phyloP scores from a whole-genome alignment of 2,113 vertebrate genomes.

The Mormoops blainvillei region DNA sequence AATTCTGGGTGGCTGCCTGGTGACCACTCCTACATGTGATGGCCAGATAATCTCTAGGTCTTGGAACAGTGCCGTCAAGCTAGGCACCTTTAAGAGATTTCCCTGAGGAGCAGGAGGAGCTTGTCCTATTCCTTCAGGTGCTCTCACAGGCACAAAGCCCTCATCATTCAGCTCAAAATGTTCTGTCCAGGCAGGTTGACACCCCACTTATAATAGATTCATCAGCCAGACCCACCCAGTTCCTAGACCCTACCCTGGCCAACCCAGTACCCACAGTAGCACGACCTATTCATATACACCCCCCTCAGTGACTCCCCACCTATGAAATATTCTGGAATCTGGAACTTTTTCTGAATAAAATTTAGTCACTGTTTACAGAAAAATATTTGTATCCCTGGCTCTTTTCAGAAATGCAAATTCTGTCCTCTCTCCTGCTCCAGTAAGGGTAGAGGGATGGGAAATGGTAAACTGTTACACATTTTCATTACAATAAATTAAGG shows the following conservation, averaged over 20 bases:
- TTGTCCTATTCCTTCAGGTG: conserved; percentile 34
- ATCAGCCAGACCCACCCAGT: neutral
- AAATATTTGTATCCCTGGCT: neutral
- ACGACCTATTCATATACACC: neutral
- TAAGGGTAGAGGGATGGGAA: neutral
- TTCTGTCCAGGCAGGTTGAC: neutral
- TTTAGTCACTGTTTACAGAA: neutral
- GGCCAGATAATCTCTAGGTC: neutral
- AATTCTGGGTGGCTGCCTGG: neutral
- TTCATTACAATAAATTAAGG: neutral
- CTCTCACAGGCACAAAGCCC: conserved; percentile 34
- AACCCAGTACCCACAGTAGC: neutral
- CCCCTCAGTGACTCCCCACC: neutral
- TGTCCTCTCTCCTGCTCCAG: neutral
- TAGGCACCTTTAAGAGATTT: neutral
- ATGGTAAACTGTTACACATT: neutral
- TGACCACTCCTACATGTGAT: neutral
- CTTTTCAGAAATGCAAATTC: neutral
- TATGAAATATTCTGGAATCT: neutral
- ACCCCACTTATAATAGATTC: neutral
- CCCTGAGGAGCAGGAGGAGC: neutral
- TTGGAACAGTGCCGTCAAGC: neutral
- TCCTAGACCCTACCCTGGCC: neutral
- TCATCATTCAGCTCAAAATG: neutral
- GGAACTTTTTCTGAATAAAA: neutral